phyloP scores from a whole-genome alignment of 2,888 invertebrate species.

The Ptychoptera albimana region DNA sequence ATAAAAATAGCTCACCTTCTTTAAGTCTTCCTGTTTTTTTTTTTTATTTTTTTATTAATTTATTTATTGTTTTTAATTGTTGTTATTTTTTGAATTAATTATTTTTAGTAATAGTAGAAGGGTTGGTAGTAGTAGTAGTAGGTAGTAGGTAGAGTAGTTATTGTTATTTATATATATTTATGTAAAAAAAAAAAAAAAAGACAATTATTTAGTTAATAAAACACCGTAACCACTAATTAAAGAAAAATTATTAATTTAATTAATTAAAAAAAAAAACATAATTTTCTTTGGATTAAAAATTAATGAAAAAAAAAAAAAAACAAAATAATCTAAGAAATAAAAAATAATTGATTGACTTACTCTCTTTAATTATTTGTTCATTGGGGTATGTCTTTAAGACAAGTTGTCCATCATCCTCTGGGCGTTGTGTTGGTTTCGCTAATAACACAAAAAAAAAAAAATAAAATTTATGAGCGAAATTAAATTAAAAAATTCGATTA shows the following conservation, averaged over 20 bases:
- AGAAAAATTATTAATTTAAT: not conserved
- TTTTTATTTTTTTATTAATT: no score
- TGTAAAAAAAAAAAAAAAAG: not conserved
- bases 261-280: slow-evolving; percentile 1
- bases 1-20: not conserved
- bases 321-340: slow-evolving; percentile 10
- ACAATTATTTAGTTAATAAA: not conserved
- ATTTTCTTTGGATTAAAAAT: slow-evolving; percentile 9
- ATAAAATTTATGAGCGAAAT: not conserved
- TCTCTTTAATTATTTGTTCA: slow-evolving; percentile 66
- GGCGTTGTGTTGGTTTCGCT: slow-evolving; percentile 8
- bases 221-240: no score
- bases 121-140: no score
- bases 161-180: not conserved
- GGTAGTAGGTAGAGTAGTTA: not conserved
- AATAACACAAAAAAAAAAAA: not conserved
- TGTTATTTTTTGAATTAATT: no score
- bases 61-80: no score
- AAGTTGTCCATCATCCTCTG: slow-evolving; percentile 30
- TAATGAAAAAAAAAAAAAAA: slow-evolving; percentile 8
- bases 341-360: slow-evolving; percentile 42
- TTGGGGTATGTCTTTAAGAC: slow-evolving; percentile 60
- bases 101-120: no score
- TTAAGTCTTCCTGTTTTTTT: no score
- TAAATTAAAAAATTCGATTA: slow-evolving; percentile 1